These are phyloP conservation scores for Corydoras maculifer DNA, from an alignment of 2,113 vertebrate species.

Conservation along the genomic window DNA sequence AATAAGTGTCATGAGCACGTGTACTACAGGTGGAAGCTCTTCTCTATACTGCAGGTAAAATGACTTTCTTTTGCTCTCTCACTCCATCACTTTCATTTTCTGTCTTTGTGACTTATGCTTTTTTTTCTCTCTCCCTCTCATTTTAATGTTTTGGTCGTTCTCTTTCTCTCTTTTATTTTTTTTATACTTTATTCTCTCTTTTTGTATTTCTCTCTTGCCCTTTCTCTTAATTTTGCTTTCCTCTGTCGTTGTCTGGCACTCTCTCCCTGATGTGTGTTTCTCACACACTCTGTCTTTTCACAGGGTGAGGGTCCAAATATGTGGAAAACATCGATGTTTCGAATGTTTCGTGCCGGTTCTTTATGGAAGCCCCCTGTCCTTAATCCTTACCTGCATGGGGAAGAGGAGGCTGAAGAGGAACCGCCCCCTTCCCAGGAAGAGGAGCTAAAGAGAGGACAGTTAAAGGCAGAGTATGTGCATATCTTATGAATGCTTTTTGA, in stretches of 20 bases:
- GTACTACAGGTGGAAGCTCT: slow-evolving; percentile 75
- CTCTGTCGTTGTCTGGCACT: neutral
- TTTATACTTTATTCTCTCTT: neutral
- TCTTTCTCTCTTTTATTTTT: too few relatives aligned
- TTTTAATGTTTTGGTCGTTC: too few relatives aligned
- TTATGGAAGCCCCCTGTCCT: slow-evolving; percentile 69
- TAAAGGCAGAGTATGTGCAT: slow-evolving; percentile 50
- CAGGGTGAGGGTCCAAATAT: slow-evolving; percentile 66
- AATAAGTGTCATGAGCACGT: slow-evolving; percentile 74
- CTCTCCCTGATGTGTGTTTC: neutral
- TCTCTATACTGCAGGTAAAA: slow-evolving; percentile 70
- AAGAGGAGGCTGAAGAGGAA: slow-evolving; percentile 54
- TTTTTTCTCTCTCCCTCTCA: too few relatives aligned
- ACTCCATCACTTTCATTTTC: neutral
- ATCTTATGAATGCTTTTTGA: neutral
- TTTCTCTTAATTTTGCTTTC: neutral
- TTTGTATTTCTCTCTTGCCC: neutral
- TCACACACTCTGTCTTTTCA: neutral
- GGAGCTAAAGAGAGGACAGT: slow-evolving; percentile 59
- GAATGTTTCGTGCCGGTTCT: slow-evolving; percentile 71
- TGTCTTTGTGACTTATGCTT: too few relatives aligned
- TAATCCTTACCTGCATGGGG: slow-evolving; percentile 62
- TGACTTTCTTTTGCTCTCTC: neutral
- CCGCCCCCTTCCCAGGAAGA: slow-evolving; percentile 54
- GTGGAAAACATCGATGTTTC: slow-evolving; percentile 67